phyloP scores from a whole-genome alignment of 2,113 vertebrate genomes.

The Heterocephalus glaber region DNA sequence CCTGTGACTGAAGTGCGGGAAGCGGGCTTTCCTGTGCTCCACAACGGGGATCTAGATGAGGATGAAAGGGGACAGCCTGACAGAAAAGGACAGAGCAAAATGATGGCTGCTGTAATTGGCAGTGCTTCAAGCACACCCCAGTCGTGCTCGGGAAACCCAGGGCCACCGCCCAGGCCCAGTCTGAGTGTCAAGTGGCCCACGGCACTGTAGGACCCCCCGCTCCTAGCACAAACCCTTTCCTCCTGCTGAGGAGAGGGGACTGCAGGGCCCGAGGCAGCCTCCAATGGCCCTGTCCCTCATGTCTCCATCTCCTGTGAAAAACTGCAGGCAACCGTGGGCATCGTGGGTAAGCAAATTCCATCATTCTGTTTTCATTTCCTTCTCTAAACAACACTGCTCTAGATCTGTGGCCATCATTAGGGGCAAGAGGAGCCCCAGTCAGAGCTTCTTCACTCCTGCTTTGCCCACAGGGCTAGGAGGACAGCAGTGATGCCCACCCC shows the following conservation, averaged over 20 bases:
- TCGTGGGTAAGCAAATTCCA: background rate
- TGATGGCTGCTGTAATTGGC: too few species aligned
- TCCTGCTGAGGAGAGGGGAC: background rate
- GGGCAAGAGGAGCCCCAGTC: background rate
- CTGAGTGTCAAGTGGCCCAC: too few species aligned
- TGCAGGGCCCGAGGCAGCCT: background rate
- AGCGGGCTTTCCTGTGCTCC: background rate
- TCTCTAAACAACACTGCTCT: background rate
- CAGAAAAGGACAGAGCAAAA: too few species aligned
- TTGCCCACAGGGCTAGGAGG: background rate
- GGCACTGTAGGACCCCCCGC: too few species aligned
- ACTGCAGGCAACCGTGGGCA: background rate
- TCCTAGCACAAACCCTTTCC: too few species aligned
- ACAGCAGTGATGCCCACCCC: background rate
- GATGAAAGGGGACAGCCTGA: background rate
- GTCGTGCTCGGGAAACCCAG: too few species aligned
- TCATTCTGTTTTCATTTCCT: background rate
- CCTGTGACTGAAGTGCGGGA: too few species aligned
- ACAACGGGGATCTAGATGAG: background rate
- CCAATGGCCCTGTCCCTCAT: background rate
- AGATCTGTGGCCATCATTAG: background rate
- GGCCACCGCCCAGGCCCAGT: too few species aligned
- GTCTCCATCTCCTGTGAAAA: background rate
- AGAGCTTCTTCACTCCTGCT: background rate
- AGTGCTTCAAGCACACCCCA: background rate